Conservation (phyloP, 1,140 invertebrate genomes). For the Eriosoma lanigerum region DNA sequence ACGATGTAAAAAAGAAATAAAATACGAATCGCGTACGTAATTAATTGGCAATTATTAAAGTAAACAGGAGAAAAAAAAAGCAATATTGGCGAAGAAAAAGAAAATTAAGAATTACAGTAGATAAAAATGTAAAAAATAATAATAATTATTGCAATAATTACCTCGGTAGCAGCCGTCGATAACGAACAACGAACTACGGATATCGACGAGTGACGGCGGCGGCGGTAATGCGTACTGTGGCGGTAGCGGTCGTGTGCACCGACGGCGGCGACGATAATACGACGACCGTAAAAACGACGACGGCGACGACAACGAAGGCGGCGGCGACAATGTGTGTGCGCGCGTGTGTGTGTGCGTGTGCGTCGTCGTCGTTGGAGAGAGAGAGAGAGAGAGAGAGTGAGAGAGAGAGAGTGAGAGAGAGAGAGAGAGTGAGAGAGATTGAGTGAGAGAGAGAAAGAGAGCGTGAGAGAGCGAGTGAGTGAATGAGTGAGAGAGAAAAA, state of each 20-base stretch:
- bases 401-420: neutral
- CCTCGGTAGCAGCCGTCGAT: neutral
- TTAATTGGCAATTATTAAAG: no score
- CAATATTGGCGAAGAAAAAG: no score
- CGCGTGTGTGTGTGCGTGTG: neutral
- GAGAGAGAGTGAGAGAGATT: neutral
- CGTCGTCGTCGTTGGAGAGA: no score
- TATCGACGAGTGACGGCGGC: neutral
- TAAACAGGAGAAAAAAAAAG: no score
- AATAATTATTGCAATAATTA: conserved; percentile 1
- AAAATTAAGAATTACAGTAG: no score
- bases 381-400: neutral
- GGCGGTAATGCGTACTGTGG: neutral
- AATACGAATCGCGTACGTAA: no score
- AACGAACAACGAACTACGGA: neutral
- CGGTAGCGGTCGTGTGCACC: conserved; percentile 23
- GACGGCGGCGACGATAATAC: neutral
- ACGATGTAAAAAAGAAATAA: no score
- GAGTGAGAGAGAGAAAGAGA: neutral
- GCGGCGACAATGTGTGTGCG: conserved; percentile 25
- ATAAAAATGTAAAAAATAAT: no score
- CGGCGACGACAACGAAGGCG: neutral
- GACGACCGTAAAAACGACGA: conserved; percentile 13
- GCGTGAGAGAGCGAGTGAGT: neutral
- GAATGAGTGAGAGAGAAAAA: neutral